Evolutionary conservation across 1,140 invertebrate species (phyloP).

Genomic region (Aphelenchoides fujianensis): DNA sequence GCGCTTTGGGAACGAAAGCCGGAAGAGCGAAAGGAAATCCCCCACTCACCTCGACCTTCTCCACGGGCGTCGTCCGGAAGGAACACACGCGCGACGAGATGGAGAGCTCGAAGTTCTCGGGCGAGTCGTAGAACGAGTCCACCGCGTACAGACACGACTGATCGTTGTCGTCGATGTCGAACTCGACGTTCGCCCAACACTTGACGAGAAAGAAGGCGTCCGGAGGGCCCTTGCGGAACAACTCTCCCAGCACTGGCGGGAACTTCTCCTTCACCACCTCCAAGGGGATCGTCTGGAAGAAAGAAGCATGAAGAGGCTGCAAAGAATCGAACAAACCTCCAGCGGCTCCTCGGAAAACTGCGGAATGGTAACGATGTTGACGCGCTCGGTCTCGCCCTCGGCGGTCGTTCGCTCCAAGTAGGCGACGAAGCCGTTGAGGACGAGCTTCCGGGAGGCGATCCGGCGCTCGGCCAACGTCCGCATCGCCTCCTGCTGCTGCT

Average conservation of each 20-base stretch:
- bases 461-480: background rate
- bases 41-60: slow-evolving; percentile 81
- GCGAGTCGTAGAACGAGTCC: slow-evolving; percentile 51
- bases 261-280: slow-evolving; percentile 98
- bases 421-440: slow-evolving; percentile 93
- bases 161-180: slow-evolving; percentile 28
- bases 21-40: background rate
- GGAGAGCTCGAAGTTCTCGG: slow-evolving; percentile 70
- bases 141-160: slow-evolving; percentile 46
- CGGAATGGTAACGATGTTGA: slow-evolving; percentile 73
- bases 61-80: slow-evolving; percentile 98
- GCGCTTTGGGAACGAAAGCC: too few species aligned
- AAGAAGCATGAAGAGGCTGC: too few species aligned
- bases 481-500: background rate
- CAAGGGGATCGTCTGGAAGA: slow-evolving; percentile 70
- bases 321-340: too few species aligned
- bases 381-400: slow-evolving; percentile 29
- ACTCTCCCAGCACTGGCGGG: slow-evolving; percentile 92
- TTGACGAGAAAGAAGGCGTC: slow-evolving; percentile 98
- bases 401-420: slow-evolving; percentile 88
- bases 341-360: slow-evolving; percentile 87
- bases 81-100: slow-evolving; percentile 99
- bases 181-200: slow-evolving; percentile 76
- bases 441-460: slow-evolving; percentile 91
- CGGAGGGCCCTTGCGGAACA: slow-evolving; percentile 93